A percentile compares a stretch with the other conserved stretches of the same genome.
Evolutionary conservation across 2,888 invertebrate genomes (phyloP).

Genomic region (Tubulanus polymorphus): DNA sequence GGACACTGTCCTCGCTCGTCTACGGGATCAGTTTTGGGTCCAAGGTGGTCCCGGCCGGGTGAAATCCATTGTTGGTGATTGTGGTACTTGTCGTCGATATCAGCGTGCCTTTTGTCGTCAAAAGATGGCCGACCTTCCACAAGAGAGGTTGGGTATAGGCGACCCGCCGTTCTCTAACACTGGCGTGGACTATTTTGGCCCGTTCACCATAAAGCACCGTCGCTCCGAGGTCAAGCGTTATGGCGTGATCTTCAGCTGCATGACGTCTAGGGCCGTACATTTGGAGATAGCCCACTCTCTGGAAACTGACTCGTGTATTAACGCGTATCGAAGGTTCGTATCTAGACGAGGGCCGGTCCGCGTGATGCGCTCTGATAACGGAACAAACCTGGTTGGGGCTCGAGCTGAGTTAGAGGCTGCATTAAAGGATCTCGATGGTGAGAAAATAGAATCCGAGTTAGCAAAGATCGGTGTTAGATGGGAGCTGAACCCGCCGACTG

Average conservation of each 20-base stretch:
- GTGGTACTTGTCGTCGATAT: conserved; percentile 11
- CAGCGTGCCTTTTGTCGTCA: conserved; percentile 1
- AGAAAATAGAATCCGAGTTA: conserved; percentile 10
- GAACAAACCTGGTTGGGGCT: conserved; percentile 17
- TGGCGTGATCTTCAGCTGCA: conserved; percentile 19
- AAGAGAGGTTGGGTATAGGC: conserved; percentile 6
- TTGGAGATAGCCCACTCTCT: conserved; percentile 15
- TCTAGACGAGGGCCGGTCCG: conserved; percentile 11
- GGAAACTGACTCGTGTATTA: conserved; percentile 13
- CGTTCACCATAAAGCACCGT: conserved; percentile 14
- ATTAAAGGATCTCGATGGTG: conserved; percentile 13
- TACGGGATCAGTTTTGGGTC: conserved; percentile 5
- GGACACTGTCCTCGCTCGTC: not conserved
- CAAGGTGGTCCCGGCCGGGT: not conserved
- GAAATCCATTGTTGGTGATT: conserved; percentile 2
- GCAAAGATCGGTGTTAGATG: conserved; percentile 14
- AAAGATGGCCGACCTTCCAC: conserved; percentile 17
- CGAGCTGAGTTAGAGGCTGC: conserved; percentile 13
- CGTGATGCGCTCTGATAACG: conserved; percentile 14
- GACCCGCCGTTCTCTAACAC: conserved; percentile 12
- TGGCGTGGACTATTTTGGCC: conserved; percentile 16
- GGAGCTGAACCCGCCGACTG: conserved; percentile 21
- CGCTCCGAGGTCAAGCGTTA: conserved; percentile 13
- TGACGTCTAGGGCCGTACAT: conserved; percentile 13
- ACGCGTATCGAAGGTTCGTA: conserved; percentile 14